These are phyloP conservation scores for Drosophila rubida DNA, from an alignment of 2,888 invertebrate genomes.

Conservation along the genomic window DNA sequence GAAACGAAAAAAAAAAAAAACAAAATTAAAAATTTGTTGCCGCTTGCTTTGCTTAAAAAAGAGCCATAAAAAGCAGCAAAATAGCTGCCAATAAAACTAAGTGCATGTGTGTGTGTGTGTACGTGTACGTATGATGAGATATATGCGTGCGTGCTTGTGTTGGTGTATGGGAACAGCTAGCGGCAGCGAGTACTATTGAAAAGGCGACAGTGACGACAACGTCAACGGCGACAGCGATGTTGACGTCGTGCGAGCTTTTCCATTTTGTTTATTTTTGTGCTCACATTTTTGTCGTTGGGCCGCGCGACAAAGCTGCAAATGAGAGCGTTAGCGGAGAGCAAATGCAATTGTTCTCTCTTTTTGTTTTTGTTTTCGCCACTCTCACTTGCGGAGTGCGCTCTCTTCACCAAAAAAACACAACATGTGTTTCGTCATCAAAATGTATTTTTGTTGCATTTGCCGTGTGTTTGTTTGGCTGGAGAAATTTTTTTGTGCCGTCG, in stretches of 20 bases:
- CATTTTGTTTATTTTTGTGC: constrained; percentile 66
- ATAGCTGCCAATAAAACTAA: constrained; percentile 54
- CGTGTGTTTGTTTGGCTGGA: constrained; percentile 44
- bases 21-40: constrained; percentile 29
- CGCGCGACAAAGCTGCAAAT: constrained; percentile 70
- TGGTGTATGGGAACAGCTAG: constrained; percentile 52
- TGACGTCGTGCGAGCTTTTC: constrained; percentile 64
- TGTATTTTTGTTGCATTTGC: constrained; percentile 64
- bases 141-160: constrained; percentile 1
- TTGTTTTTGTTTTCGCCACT: constrained; percentile 10
- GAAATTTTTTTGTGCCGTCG: constrained; percentile 27
- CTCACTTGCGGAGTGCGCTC: constrained; percentile 7
- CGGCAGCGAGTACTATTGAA: constrained; percentile 67
- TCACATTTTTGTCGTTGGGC: constrained; percentile 58
- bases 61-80: constrained; percentile 56
- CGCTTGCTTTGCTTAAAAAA: constrained; percentile 30
- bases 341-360: constrained; percentile 20
- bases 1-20: constrained; percentile 28
- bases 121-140: constrained; percentile 20
- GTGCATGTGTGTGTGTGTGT: constrained; percentile 9
- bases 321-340: constrained; percentile 38
- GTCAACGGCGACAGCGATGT: constrained; percentile 17
- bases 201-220: constrained; percentile 68
- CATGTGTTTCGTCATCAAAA: constrained; percentile 81
- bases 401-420: constrained; percentile 66